phyloP scores from a whole-genome alignment of 1,140 invertebrate genomes.

The Acromyrmex echinatior region DNA sequence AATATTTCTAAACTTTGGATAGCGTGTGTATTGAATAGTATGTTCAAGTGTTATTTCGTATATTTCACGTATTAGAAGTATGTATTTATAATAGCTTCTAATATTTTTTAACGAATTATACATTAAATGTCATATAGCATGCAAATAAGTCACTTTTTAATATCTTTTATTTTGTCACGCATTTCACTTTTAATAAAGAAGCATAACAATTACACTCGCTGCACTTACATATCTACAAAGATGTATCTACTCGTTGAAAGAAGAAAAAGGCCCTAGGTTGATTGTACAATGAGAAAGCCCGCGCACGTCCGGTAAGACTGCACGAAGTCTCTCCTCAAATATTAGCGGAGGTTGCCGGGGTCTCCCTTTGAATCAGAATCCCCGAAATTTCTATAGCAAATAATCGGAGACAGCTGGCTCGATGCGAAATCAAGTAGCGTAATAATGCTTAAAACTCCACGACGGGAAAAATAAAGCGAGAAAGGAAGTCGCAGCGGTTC shows the following conservation, averaged over 20 bases:
- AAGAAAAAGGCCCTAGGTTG: slow-evolving; percentile 39
- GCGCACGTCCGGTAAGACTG: slow-evolving; percentile 77
- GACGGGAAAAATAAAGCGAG: slow-evolving; percentile 61
- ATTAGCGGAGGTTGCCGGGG: slow-evolving; percentile 84
- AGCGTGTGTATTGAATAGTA: background rate
- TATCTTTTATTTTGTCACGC: background rate
- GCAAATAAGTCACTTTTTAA: background rate
- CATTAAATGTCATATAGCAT: background rate
- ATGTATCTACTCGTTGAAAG: slow-evolving; percentile 28
- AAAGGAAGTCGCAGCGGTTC: slow-evolving; percentile 70
- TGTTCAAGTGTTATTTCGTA: background rate
- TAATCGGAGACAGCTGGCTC: slow-evolving; percentile 85
- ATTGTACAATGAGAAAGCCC: slow-evolving; percentile 54
- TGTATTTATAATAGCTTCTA: background rate
- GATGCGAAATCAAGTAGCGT: slow-evolving; percentile 86
- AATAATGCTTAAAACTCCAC: slow-evolving; percentile 80
- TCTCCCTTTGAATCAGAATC: slow-evolving; percentile 82
- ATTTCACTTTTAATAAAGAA: background rate
- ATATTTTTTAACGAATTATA: background rate
- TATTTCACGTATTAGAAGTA: background rate
- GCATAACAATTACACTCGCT: background rate
- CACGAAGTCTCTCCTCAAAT: slow-evolving; percentile 81
- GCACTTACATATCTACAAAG: slow-evolving; percentile 13
- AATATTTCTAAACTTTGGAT: background rate
- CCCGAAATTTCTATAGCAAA: slow-evolving; percentile 83